Evolutionary conservation across 2,797 vertebrate species (phyloP).

Genomic region (Syndactyla subalaris): DNA sequence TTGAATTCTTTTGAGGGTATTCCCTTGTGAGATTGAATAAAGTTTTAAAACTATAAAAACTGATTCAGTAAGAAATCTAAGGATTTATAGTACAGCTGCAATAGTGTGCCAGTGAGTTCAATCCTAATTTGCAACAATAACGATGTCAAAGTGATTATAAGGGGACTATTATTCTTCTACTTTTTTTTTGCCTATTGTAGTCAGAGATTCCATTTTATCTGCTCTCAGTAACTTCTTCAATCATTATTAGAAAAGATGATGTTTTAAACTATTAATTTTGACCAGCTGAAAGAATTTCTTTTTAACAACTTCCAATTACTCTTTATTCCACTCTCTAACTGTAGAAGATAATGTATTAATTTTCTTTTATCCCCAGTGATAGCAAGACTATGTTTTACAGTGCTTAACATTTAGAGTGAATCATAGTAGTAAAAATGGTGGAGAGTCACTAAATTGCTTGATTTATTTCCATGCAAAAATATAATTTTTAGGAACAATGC

Average conservation of each 20-base stretch:
- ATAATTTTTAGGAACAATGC: neutral
- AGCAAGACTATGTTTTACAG: neutral
- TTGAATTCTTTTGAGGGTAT: neutral
- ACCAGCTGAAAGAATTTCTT: neutral
- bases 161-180: neutral
- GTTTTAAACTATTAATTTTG: conserved; percentile 31
- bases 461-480: neutral
- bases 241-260: neutral
- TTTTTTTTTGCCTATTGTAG: neutral
- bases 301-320: neutral
- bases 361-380: neutral
- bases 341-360: neutral
- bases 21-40: neutral
- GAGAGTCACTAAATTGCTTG: neutral
- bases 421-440: neutral
- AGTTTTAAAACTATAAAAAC: neutral
- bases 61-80: neutral
- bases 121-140: conserved; percentile 15
- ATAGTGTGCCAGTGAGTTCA: neutral
- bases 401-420: neutral
- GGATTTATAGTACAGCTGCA: neutral
- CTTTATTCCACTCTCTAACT: neutral
- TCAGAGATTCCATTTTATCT: conserved; percentile 10
- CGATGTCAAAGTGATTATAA: neutral
- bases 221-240: neutral